Evolutionary conservation across 2,888 invertebrate genomes (phyloP).

Genomic region (Chorisops tibialis): DNA sequence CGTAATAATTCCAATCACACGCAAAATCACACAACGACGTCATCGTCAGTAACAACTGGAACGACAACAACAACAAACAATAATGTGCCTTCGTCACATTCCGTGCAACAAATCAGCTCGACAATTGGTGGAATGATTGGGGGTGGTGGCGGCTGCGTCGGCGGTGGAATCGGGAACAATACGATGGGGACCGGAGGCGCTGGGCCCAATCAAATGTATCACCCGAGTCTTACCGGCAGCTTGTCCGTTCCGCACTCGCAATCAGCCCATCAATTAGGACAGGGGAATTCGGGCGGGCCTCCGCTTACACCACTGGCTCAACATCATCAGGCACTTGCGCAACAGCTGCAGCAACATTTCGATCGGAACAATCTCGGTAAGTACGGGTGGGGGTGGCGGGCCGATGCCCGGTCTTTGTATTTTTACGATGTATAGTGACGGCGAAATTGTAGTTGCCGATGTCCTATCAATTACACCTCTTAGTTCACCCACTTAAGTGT

Average conservation of each 20-base stretch:
- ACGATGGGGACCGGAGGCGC: slow-evolving; percentile 37
- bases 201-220: slow-evolving; percentile 40
- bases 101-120: slow-evolving; percentile 49
- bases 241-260: slow-evolving; percentile 50
- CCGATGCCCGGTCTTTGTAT: too few relatives aligned
- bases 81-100: slow-evolving; percentile 49
- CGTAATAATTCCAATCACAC: slow-evolving; percentile 45
- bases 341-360: slow-evolving; percentile 61
- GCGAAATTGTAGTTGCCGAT: too few relatives aligned
- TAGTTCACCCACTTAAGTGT: too few relatives aligned
- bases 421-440: too few relatives aligned
- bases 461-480: too few relatives aligned
- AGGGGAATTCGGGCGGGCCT: slow-evolving; percentile 34
- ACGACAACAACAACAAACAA: slow-evolving; percentile 40
- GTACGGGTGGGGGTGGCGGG: slow-evolving; percentile 33
- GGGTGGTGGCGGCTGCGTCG: slow-evolving; percentile 27
- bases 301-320: slow-evolving; percentile 55
- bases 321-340: slow-evolving; percentile 61
- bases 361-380: slow-evolving; percentile 53
- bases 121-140: slow-evolving; percentile 34
- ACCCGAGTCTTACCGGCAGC: slow-evolving; percentile 31
- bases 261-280: slow-evolving; percentile 49
- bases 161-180: slow-evolving; percentile 26
- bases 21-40: slow-evolving; percentile 38
- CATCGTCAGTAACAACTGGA: slow-evolving; percentile 44